These are phyloP conservation scores for Stigmatopora argus DNA, from an alignment of 2,113 vertebrate species.

Conservation along the genomic window DNA sequence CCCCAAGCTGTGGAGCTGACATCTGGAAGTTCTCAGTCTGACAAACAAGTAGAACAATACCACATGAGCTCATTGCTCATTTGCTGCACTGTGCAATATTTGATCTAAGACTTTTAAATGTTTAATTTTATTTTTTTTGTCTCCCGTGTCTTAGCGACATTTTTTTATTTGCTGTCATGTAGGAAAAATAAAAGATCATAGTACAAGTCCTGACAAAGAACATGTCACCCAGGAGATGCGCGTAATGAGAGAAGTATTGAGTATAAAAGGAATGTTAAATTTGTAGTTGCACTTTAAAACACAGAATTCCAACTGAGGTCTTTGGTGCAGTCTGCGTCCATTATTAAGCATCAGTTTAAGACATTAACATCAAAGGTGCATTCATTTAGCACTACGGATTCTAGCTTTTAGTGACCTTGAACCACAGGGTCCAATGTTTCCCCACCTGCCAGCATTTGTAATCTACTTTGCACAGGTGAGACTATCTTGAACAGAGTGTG, in stretches of 20 bases:
- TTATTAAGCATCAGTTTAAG: slow-evolving; percentile 25
- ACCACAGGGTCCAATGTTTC: slow-evolving; percentile 28
- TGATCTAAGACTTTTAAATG: slow-evolving; percentile 25
- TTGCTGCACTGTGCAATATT: slow-evolving; percentile 32
- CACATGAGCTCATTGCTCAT: slow-evolving; percentile 24
- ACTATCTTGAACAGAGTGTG: slow-evolving; percentile 21
- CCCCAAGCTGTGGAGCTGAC: slow-evolving; percentile 53
- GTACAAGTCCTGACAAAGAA: slow-evolving; percentile 9
- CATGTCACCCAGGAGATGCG: slow-evolving; percentile 15
- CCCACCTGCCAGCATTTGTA: slow-evolving; percentile 25
- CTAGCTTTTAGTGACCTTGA: slow-evolving; percentile 19
- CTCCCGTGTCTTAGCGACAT: slow-evolving; percentile 7
- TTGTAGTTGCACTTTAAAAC: slow-evolving; percentile 1
- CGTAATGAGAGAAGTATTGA: slow-evolving; percentile 16
- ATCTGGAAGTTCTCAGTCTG: slow-evolving; percentile 70
- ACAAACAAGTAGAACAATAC: slow-evolving; percentile 54
- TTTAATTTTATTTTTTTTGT: slow-evolving; percentile 22
- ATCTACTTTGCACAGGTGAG: slow-evolving; percentile 56
- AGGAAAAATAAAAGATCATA: slow-evolving; percentile 27
- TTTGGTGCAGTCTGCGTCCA: slow-evolving; percentile 1
- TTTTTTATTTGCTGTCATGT: slow-evolving; percentile 24
- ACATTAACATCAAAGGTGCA: slow-evolving; percentile 12
- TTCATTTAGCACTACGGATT: not conserved
- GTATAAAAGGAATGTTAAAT: slow-evolving; percentile 15
- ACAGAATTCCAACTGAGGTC: not conserved